Percentiles rank a stretch among this genome's conserved stretches.
Evolutionary conservation across 2,113 vertebrate genomes (phyloP).

Genomic region (Gymnorhina tibicen): DNA sequence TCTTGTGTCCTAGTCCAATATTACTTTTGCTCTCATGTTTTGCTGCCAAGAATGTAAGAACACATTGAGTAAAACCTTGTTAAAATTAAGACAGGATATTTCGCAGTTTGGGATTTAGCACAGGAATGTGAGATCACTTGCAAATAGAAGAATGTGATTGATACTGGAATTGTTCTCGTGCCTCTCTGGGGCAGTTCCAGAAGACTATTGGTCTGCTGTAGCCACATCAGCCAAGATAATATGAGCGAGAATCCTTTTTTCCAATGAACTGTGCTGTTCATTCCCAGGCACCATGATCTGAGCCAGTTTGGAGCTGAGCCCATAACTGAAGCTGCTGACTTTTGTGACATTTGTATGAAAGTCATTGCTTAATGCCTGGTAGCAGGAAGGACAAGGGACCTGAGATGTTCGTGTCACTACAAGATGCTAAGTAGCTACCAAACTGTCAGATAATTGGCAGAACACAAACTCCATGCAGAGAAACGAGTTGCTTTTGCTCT

Average conservation of each 20-base stretch:
- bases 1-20: background rate
- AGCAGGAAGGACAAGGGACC: background rate
- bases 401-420: background rate
- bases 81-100: background rate
- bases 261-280: background rate
- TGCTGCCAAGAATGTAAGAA: background rate
- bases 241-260: background rate
- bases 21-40: background rate
- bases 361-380: background rate
- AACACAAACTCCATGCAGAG: background rate
- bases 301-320: background rate
- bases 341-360: background rate
- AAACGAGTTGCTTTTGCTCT: background rate
- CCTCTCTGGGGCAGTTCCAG: background rate
- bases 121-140: background rate
- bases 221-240: accelerated
- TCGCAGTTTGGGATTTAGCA: background rate
- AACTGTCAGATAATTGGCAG: background rate
- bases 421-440: background rate
- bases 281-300: background rate
- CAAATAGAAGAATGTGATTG: background rate
- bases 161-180: background rate
- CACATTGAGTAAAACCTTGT: background rate
- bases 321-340: background rate
- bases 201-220: background rate